phyloP scores from a whole-genome alignment of 30 jellyfish, hydroid and myxozoan species.

The Hydractinia symbiolongicarpus region DNA sequence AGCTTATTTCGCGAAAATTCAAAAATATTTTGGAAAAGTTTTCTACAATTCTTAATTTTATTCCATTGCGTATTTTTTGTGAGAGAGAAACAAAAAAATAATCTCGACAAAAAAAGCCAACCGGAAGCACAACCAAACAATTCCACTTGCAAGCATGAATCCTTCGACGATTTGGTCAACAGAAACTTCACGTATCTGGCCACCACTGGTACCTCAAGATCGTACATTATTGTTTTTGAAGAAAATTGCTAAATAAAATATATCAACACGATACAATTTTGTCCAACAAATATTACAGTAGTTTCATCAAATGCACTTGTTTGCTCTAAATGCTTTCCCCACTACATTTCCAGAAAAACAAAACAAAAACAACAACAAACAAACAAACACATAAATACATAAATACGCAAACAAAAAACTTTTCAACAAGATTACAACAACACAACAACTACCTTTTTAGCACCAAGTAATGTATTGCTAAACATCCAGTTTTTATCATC shows the following conservation, averaged over 20 bases:
- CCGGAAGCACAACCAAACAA: conserved; percentile 87
- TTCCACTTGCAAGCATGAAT: conserved; percentile 76
- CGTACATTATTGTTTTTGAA: conserved; percentile 41
- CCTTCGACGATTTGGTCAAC: conserved; percentile 47
- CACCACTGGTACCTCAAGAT: conserved; percentile 43
- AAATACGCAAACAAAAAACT: not conserved
- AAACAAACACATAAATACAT: not conserved
- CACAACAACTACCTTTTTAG: conserved; percentile 48
- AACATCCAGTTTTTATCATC: conserved; percentile 67
- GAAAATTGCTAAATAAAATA: conserved; percentile 41
- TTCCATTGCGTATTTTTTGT: no score
- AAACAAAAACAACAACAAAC: not conserved
- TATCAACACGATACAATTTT: not conserved
- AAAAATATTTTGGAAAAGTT: no score
- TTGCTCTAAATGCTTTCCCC: not conserved
- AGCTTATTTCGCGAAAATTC: no score
- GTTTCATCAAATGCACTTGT: no score
- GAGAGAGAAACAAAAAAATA: no score
- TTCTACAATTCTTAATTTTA: no score
- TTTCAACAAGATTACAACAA: no score
- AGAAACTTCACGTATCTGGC: conserved; percentile 63
- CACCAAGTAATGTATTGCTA: conserved; percentile 53
- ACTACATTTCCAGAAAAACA: not conserved
- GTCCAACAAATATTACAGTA: no score
- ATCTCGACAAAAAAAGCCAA: conserved; percentile 1